phyloP scores from a whole-genome alignment of 2,888 invertebrate species.

The Scrobipalpa atriplicella region DNA sequence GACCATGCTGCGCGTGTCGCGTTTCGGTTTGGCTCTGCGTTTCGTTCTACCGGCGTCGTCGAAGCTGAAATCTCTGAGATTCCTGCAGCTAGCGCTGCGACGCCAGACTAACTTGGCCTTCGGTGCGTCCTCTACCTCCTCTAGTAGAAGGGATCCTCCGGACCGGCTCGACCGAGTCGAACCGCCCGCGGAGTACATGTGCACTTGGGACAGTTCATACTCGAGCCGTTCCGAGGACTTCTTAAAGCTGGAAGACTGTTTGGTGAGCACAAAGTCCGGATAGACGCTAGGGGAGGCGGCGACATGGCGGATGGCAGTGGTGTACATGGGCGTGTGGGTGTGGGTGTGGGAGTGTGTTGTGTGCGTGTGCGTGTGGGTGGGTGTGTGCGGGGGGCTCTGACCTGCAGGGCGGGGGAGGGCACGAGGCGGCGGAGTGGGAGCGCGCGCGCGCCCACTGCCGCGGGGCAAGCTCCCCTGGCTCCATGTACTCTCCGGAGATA shows the following conservation, averaged over 20 bases:
- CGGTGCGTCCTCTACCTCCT: slow-evolving; percentile 44
- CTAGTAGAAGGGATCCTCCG: slow-evolving; percentile 61
- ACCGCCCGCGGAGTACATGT: slow-evolving; percentile 80
- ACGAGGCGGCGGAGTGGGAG: slow-evolving; percentile 80
- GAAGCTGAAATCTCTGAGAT: slow-evolving; percentile 90
- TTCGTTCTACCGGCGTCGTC: slow-evolving; percentile 87
- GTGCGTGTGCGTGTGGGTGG: slow-evolving; percentile 79
- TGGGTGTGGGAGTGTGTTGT: slow-evolving; percentile 48
- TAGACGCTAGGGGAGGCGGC: slow-evolving; percentile 74
- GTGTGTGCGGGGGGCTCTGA: slow-evolving; percentile 41
- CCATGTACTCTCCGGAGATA: slow-evolving; percentile 81
- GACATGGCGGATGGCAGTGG: slow-evolving; percentile 63
- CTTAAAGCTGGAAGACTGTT: slow-evolving; percentile 72
- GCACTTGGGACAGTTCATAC: slow-evolving; percentile 81
- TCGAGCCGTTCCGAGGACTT: slow-evolving; percentile 78
- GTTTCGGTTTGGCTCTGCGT: slow-evolving; percentile 72
- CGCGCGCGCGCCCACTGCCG: slow-evolving; percentile 72
- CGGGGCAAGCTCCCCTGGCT: slow-evolving; percentile 71
- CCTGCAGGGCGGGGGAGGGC: slow-evolving; percentile 61
- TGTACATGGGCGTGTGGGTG: slow-evolving; percentile 43
- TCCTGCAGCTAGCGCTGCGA: slow-evolving; percentile 92
- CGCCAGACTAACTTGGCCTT: slow-evolving; percentile 84
- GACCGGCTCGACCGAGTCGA: slow-evolving; percentile 72
- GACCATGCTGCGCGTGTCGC: slow-evolving; percentile 66
- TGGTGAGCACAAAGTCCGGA: slow-evolving; percentile 74